Percentiles rank a stretch among this genome's conserved stretches.
These are phyloP conservation scores for Lethenteron camtschaticum DNA, from an alignment of 2,113 vertebrate species.

Conservation along the genomic window DNA sequence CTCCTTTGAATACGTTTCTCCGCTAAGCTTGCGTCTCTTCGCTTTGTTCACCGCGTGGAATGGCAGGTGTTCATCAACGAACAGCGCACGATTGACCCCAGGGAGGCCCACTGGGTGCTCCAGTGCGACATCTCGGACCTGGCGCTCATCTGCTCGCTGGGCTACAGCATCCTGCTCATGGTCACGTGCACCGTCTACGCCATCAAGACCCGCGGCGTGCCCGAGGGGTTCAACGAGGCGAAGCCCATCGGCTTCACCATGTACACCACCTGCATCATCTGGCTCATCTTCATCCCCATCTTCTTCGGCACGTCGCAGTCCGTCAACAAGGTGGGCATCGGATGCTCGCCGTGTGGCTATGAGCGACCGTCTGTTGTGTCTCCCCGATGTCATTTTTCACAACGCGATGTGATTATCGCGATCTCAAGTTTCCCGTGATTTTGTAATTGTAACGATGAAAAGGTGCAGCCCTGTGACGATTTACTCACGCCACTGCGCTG, in stretches of 20 bases:
- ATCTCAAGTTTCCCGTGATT: too few relatives aligned
- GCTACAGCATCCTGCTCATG: constrained; percentile 94
- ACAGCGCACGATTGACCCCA: constrained; percentile 68
- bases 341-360: neutral
- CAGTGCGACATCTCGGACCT: constrained; percentile 85
- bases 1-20: too few relatives aligned
- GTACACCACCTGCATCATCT: constrained; percentile 94
- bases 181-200: constrained; percentile 91
- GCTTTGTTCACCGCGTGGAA: too few relatives aligned
- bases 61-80: constrained; percentile 24
- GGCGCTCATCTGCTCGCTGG: constrained; percentile 84
- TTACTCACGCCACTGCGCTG: too few relatives aligned
- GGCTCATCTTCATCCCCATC: constrained; percentile 91
- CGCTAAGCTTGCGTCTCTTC: too few relatives aligned
- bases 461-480: too few relatives aligned
- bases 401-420: too few relatives aligned
- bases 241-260: constrained; percentile 96
- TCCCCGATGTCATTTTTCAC: too few relatives aligned
- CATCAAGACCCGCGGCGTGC: constrained; percentile 81
- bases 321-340: constrained; percentile 37
- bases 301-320: constrained; percentile 92
- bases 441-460: too few relatives aligned
- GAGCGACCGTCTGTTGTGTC: too few relatives aligned
- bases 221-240: constrained; percentile 89
- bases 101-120: constrained; percentile 43